Percentiles rank a stretch among this genome's conserved stretches.
Conservation (phyloP, 1,140 invertebrate genomes). For the Drosophila quadrilineata region DNA sequence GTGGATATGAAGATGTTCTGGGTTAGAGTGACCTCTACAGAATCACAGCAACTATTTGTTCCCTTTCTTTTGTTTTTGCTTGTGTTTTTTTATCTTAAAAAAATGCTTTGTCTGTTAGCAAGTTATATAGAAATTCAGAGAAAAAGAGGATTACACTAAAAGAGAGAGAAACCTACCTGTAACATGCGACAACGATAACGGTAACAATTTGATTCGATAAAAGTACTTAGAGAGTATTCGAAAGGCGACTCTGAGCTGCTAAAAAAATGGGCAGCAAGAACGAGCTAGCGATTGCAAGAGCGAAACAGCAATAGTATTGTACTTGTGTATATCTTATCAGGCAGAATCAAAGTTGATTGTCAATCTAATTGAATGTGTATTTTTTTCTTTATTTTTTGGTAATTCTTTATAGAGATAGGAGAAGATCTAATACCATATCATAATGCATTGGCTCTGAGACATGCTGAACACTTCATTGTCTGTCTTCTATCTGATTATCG, state of each 20-base stretch:
- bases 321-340: constrained; percentile 23
- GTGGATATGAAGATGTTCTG: too few species aligned
- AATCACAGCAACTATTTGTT: too few species aligned
- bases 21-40: too few species aligned
- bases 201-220: constrained; percentile 27
- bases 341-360: background rate
- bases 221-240: constrained; percentile 7
- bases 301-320: constrained; percentile 48
- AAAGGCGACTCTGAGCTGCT: constrained; percentile 53
- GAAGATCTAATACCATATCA: too few species aligned
- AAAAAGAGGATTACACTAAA: constrained; percentile 10
- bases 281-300: constrained; percentile 66
- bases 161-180: constrained; percentile 65
- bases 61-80: too few species aligned
- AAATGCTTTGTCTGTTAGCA: background rate
- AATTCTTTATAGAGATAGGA: too few species aligned
- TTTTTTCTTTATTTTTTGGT: too few species aligned
- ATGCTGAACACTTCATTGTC: too few species aligned
- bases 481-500: too few species aligned
- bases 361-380: constrained; percentile 8
- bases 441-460: too few species aligned
- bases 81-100: too few species aligned
- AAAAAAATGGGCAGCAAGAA: constrained; percentile 44
- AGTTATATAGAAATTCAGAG: constrained; percentile 12
- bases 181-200: constrained; percentile 19